phyloP scores from a whole-genome alignment of 2,888 invertebrate species.

The Melangyna quadrimaculata region DNA sequence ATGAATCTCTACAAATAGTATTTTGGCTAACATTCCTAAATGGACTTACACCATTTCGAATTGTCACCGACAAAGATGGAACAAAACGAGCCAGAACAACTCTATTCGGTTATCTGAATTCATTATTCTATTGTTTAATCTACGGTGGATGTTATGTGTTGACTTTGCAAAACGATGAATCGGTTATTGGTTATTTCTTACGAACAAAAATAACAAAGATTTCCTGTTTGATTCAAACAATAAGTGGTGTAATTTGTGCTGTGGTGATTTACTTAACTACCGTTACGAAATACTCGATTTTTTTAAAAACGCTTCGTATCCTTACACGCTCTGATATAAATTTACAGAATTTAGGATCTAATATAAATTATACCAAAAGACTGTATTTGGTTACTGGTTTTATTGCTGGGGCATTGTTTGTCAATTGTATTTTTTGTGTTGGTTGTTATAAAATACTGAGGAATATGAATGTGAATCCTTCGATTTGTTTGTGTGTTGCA shows the following conservation, averaged over 20 bases:
- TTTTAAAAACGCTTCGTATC: slow-evolving; percentile 52
- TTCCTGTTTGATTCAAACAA: slow-evolving; percentile 50
- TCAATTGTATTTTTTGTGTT: slow-evolving; percentile 34
- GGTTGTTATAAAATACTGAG: slow-evolving; percentile 48
- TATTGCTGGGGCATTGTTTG: slow-evolving; percentile 1
- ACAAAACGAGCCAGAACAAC: slow-evolving; percentile 39
- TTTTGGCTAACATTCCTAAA: slow-evolving; percentile 59
- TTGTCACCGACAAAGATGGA: slow-evolving; percentile 50
- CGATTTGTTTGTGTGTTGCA: slow-evolving; percentile 51
- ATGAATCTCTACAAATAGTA: slow-evolving; percentile 68
- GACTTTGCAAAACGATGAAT: slow-evolving; percentile 54
- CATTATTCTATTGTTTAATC: slow-evolving; percentile 12
- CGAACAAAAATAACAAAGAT: slow-evolving; percentile 61
- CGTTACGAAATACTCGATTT: slow-evolving; percentile 29
- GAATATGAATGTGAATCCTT: slow-evolving; percentile 65
- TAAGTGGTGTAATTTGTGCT: slow-evolving; percentile 48
- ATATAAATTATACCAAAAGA: slow-evolving; percentile 60
- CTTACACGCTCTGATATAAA: slow-evolving; percentile 19
- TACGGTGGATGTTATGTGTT: slow-evolving; percentile 54
- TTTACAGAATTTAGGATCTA: slow-evolving; percentile 46
- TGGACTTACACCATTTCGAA: slow-evolving; percentile 68
- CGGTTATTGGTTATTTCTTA: slow-evolving; percentile 72
- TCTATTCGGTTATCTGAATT: slow-evolving; percentile 54
- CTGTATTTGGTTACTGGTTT: slow-evolving; percentile 27
- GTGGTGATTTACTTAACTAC: slow-evolving; percentile 50